These are phyloP conservation scores for Magallana nippona DNA, from an alignment of 2,888 invertebrate species.

Conservation along the genomic window DNA sequence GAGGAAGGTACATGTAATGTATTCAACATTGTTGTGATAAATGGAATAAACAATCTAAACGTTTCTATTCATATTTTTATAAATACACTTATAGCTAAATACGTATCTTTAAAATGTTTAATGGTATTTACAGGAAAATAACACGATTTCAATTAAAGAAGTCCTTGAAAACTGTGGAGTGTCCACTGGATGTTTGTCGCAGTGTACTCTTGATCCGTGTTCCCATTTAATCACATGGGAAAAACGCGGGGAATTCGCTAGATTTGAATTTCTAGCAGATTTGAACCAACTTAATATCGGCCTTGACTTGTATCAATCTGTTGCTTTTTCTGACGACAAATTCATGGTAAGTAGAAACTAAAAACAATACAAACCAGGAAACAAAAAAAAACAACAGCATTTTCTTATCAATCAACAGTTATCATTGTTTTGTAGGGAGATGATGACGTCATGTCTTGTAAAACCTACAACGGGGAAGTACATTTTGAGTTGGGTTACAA, in stretches of 20 bases:
- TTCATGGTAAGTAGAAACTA: slow-evolving; percentile 5
- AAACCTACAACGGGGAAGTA: background rate
- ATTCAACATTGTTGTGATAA: background rate
- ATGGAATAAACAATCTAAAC: background rate
- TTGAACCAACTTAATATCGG: background rate
- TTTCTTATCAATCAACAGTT: background rate
- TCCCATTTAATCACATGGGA: slow-evolving; percentile 38
- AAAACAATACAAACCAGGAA: too few species aligned
- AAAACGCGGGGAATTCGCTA: background rate
- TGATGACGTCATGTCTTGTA: background rate
- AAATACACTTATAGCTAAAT: background rate
- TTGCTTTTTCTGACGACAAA: slow-evolving; percentile 37
- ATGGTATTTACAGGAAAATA: background rate
- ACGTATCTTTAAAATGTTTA: background rate
- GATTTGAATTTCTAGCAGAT: slow-evolving; percentile 26
- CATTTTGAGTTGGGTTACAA: background rate
- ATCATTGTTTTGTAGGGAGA: background rate
- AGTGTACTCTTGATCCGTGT: slow-evolving; percentile 33
- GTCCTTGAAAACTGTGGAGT: slow-evolving; percentile 28
- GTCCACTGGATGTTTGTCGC: slow-evolving; percentile 37
- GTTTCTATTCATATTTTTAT: too few species aligned
- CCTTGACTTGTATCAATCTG: background rate
- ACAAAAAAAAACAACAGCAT: too few species aligned
- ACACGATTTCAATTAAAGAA: background rate
- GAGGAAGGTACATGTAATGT: background rate